Percentiles rank a stretch among this genome's conserved stretches.
Conservation (phyloP, 1,140 invertebrate genomes). For the Episyrphus balteatus region DNA sequence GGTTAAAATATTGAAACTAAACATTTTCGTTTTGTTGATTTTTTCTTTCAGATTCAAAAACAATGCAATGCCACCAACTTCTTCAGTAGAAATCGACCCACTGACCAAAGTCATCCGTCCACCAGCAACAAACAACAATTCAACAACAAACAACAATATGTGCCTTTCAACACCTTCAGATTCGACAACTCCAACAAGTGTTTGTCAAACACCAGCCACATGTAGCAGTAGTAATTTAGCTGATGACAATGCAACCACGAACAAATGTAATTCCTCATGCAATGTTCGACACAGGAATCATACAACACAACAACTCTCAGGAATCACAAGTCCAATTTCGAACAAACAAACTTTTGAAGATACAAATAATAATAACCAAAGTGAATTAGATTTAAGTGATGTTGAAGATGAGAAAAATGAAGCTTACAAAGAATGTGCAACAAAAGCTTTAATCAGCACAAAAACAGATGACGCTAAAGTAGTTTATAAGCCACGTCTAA, state of each 20-base stretch:
- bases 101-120: too few species aligned
- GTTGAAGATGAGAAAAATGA: constrained; percentile 29
- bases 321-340: not conserved
- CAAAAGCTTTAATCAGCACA: constrained; percentile 2
- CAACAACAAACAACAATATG: constrained; percentile 12
- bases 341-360: not conserved
- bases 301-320: constrained; percentile 8
- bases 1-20: too few species aligned
- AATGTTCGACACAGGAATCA: constrained; percentile 14
- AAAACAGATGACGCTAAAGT: constrained; percentile 5
- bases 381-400: constrained; percentile 15
- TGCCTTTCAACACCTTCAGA: constrained; percentile 28
- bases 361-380: too few species aligned
- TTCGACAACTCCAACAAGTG: constrained; percentile 7
- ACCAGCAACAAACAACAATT: too few species aligned
- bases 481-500: constrained; percentile 47
- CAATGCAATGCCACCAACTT: too few species aligned
- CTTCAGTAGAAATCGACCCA: too few species aligned
- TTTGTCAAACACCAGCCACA: not conserved
- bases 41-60: too few species aligned
- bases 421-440: constrained; percentile 23
- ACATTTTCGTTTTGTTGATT: too few species aligned
- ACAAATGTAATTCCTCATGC: constrained; percentile 3
- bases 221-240: constrained; percentile 2
- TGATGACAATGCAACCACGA: constrained; percentile 4